phyloP scores from a whole-genome alignment of 2,113 vertebrate species.

The Etia nguti region DNA sequence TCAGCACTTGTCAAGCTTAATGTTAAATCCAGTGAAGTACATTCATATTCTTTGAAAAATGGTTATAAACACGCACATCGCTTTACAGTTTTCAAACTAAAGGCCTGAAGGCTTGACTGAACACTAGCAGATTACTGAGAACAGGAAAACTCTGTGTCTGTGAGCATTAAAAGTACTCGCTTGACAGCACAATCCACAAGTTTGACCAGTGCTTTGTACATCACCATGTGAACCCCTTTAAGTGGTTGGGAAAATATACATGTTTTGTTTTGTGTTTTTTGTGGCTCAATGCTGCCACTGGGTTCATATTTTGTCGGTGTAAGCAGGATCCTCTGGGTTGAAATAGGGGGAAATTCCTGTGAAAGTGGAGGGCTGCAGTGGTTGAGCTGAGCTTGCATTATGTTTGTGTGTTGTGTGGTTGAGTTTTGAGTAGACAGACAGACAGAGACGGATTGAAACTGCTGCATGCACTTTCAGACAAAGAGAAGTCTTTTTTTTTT shows the following conservation, averaged over 20 bases:
- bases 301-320: slow-evolving; percentile 49
- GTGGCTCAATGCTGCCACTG: slow-evolving; percentile 4
- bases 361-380: slow-evolving; percentile 43
- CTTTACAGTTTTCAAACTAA: not conserved
- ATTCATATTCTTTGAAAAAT: not conserved
- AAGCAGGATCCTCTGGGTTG: slow-evolving; percentile 41
- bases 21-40: not conserved
- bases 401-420: slow-evolving; percentile 62
- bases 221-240: slow-evolving; percentile 16
- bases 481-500: not conserved
- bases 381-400: slow-evolving; percentile 64
- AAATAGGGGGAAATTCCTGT: slow-evolving; percentile 49
- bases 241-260: slow-evolving; percentile 44
- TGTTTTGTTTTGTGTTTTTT: slow-evolving; percentile 41
- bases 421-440: slow-evolving; percentile 23
- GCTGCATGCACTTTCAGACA: not conserved
- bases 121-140: not conserved
- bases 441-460: slow-evolving; percentile 17
- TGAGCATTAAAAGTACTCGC: not conserved
- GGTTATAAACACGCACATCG: not conserved
- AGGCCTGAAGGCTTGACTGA: not conserved
- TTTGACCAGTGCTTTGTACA: not conserved
- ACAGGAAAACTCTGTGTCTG: not conserved
- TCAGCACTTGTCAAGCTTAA: not conserved
- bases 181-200: not conserved